Conservation (phyloP, 1,140 invertebrate genomes). For the Triops longicaudatus region DNA sequence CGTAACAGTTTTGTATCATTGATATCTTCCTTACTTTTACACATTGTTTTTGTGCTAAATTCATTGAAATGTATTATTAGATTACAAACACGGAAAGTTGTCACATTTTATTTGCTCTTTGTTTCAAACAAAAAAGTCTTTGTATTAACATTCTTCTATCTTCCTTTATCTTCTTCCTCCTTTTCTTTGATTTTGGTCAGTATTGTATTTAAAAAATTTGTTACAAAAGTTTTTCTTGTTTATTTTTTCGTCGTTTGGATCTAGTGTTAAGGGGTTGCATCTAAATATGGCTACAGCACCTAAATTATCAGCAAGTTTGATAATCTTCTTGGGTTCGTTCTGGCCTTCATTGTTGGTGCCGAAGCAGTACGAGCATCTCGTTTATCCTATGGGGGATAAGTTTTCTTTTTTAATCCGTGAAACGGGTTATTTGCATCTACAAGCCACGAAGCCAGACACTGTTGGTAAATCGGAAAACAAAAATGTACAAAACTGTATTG, state of each 20-base stretch:
- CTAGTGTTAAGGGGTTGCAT: conserved; percentile 56
- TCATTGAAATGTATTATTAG: too few species aligned
- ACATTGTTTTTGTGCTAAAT: too few species aligned
- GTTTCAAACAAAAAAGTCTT: too few species aligned
- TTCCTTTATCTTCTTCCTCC: too few species aligned
- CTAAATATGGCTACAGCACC: conserved; percentile 51
- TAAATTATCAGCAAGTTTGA: conserved; percentile 39
- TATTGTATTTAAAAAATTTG: too few species aligned
- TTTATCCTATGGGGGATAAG: conserved; percentile 25
- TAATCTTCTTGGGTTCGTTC: conserved; percentile 37
- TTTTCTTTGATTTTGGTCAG: not conserved
- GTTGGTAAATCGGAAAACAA: conserved; percentile 50
- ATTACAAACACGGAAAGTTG: too few species aligned
- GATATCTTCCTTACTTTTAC: too few species aligned
- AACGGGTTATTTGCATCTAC: conserved; percentile 45
- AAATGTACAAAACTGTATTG: conserved; percentile 34
- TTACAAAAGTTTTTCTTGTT: not conserved
- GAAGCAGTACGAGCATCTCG: conserved; percentile 27
- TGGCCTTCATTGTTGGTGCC: conserved; percentile 31
- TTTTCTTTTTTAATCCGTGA: conserved; percentile 28
- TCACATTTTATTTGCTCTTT: too few species aligned
- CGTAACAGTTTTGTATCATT: too few species aligned
- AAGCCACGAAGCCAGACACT: conserved; percentile 84
- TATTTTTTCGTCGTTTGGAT: not conserved
- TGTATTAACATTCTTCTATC: too few species aligned